Conservation (phyloP, 2,797 vertebrate species). For the Sciurus vulgaris region DNA sequence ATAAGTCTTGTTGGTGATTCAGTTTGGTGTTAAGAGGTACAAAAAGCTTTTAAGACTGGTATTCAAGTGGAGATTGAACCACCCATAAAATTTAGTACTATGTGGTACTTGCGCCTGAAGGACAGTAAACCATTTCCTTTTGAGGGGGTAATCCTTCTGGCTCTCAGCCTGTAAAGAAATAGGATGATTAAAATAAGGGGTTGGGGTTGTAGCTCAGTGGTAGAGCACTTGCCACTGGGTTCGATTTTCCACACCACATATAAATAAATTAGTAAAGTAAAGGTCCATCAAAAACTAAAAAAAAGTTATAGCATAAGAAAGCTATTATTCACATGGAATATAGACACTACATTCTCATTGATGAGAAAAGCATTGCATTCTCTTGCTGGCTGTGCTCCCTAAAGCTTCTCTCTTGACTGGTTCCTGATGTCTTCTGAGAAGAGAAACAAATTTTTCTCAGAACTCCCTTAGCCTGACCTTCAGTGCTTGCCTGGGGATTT, state of each 20-base stretch:
- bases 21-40: neutral
- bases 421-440: constrained; percentile 32
- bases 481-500: neutral
- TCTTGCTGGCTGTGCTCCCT: neutral
- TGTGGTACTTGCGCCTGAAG: neutral
- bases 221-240: too few relatives aligned
- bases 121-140: constrained; percentile 56
- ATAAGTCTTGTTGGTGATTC: neutral
- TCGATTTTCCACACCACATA: too few relatives aligned
- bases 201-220: too few relatives aligned
- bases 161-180: constrained; percentile 69
- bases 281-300: too few relatives aligned
- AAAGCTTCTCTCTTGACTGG: neutral
- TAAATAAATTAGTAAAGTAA: too few relatives aligned
- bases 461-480: neutral
- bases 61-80: neutral
- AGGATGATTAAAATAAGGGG: neutral
- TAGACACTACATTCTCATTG: neutral
- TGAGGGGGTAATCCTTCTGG: constrained; percentile 79
- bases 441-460: neutral
- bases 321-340: constrained; percentile 13
- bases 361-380: neutral
- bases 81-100: neutral
- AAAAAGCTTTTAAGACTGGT: neutral
- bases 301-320: neutral